These are phyloP conservation scores for Hyles euphorbiae DNA, from an alignment of 1,140 invertebrate genomes.

Conservation along the genomic window DNA sequence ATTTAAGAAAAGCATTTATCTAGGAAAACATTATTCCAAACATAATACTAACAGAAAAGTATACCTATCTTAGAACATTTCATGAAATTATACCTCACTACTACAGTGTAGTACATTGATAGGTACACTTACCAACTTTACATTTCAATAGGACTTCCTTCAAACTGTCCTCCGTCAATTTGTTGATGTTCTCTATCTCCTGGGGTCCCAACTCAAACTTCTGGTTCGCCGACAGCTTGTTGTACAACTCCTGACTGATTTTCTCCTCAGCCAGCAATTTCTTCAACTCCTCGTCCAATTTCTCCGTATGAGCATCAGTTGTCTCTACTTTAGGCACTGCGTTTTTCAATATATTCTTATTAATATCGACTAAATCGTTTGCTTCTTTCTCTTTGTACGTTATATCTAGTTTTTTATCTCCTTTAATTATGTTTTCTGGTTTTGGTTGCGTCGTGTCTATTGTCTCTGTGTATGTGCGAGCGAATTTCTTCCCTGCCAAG, in stretches of 20 bases:
- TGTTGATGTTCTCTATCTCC: constrained; percentile 69
- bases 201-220: constrained; percentile 58
- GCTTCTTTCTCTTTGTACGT: constrained; percentile 45
- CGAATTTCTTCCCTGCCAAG: constrained; percentile 88
- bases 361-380: constrained; percentile 19
- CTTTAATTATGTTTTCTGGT: constrained; percentile 15
- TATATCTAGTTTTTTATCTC: constrained; percentile 44
- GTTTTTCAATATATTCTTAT: constrained; percentile 29
- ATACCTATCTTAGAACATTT: no score
- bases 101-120: no score
- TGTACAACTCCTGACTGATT: constrained; percentile 57
- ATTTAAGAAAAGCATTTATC: no score
- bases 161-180: constrained; percentile 50
- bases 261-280: constrained; percentile 48
- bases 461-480: constrained; percentile 79
- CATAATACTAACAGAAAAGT: no score
- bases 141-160: constrained; percentile 48
- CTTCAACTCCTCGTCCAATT: constrained; percentile 45
- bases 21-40: no score
- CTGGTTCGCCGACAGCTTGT: constrained; percentile 64
- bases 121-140: constrained; percentile 45
- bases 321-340: constrained; percentile 30
- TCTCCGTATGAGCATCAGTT: constrained; percentile 29
- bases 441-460: constrained; percentile 26
- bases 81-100: no score